Evolutionary conservation across 2,797 vertebrate genomes (phyloP).

Genomic region (Manis crassicaudata): DNA sequence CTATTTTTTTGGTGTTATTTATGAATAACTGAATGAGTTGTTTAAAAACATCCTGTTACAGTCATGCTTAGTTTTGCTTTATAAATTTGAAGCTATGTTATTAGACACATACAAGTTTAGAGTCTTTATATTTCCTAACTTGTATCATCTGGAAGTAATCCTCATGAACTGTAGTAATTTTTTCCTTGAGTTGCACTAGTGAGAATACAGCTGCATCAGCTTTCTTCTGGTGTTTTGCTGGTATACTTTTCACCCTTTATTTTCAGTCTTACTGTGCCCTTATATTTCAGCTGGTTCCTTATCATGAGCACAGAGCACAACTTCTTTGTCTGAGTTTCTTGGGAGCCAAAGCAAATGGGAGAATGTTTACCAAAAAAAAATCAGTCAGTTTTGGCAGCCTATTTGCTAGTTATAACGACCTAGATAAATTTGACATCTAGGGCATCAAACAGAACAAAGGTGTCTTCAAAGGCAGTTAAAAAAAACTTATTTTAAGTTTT

Average conservation of each 20-base stretch:
- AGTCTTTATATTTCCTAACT: neutral
- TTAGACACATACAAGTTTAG: neutral
- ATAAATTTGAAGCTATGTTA: neutral
- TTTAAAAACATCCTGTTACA: neutral
- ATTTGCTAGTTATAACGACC: neutral
- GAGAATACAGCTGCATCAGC: neutral
- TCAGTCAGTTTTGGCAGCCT: neutral
- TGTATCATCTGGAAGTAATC: conserved; percentile 6
- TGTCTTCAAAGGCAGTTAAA: neutral
- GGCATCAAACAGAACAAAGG: neutral
- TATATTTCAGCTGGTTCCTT: neutral
- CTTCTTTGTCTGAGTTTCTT: neutral
- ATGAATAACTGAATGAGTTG: neutral
- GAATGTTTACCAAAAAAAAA: neutral
- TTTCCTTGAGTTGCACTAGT: neutral
- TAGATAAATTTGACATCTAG: neutral
- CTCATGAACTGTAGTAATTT: neutral
- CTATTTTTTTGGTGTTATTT: neutral
- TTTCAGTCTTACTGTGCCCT: neutral
- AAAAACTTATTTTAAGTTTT: neutral
- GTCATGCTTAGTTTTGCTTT: neutral
- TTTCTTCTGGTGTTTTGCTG: neutral
- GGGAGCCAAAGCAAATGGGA: neutral
- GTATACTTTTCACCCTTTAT: neutral
- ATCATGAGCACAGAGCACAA: neutral